phyloP scores from a whole-genome alignment of 92 coral and sea anemone genomes.

The Desmophyllum pertusum region DNA sequence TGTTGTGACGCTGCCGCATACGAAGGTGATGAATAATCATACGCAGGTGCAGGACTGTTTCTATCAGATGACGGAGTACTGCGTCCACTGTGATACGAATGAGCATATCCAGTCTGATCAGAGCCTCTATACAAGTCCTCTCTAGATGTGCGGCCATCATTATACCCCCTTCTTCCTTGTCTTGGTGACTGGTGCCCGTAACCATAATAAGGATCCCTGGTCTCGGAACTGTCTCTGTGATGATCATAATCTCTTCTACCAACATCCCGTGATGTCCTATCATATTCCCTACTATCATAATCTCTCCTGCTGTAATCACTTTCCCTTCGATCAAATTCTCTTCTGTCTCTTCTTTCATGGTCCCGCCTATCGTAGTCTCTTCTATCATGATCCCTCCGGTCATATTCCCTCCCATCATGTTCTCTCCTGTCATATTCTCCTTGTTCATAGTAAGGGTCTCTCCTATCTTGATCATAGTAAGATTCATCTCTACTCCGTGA shows the following conservation, averaged over 20 bases:
- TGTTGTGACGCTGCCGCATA: slow-evolving; percentile 50
- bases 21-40: slow-evolving; percentile 37
- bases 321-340: slow-evolving; percentile 27
- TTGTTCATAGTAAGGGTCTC: slow-evolving; percentile 36
- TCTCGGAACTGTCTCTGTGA: slow-evolving; percentile 28
- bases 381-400: slow-evolving; percentile 16
- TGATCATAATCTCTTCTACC: slow-evolving; percentile 10
- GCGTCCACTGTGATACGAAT: slow-evolving; percentile 37
- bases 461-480: background rate
- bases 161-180: slow-evolving; percentile 18
- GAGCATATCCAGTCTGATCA: background rate
- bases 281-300: slow-evolving; percentile 37
- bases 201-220: slow-evolving; percentile 22
- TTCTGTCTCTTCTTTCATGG: slow-evolving; percentile 1
- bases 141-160: slow-evolving; percentile 20
- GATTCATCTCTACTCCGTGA: background rate
- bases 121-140: slow-evolving; percentile 25
- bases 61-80: slow-evolving; percentile 35
- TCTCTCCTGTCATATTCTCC: background rate
- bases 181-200: slow-evolving; percentile 21
- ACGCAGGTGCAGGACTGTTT: slow-evolving; percentile 28
- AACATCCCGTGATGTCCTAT: slow-evolving; percentile 15
- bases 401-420: slow-evolving; percentile 1
- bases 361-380: slow-evolving; percentile 15
- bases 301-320: slow-evolving; percentile 7